Evolutionary conservation across 2,797 vertebrate species (phyloP).

Genomic region (Chelidonichthys spinosus): DNA sequence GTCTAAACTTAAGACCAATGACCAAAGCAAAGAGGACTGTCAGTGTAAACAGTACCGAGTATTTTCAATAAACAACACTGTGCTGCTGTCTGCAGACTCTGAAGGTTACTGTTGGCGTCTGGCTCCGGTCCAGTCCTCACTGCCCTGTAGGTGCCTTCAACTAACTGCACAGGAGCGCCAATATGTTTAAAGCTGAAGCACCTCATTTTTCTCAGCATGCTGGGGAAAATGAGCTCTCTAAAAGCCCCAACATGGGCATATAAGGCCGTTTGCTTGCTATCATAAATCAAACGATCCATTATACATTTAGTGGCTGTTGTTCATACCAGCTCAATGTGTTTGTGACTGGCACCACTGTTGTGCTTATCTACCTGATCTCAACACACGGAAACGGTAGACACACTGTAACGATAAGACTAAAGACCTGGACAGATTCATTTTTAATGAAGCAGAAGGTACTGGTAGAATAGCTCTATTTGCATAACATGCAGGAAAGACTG

Average conservation of each 20-base stretch:
- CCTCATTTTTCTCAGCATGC: slow-evolving; percentile 53
- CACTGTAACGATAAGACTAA: slow-evolving; percentile 25
- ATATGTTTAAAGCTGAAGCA: slow-evolving; percentile 55
- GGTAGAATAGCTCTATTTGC: slow-evolving; percentile 22
- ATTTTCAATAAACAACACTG: slow-evolving; percentile 17
- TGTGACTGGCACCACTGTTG: slow-evolving; percentile 18
- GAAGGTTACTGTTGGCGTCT: slow-evolving; percentile 51
- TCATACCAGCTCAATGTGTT: slow-evolving; percentile 21
- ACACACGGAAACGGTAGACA: slow-evolving; percentile 10
- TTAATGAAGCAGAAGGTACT: slow-evolving; percentile 6
- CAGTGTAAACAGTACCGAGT: slow-evolving; percentile 5
- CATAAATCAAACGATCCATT: slow-evolving; percentile 62
- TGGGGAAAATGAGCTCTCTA: slow-evolving; percentile 48
- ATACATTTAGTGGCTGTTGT: slow-evolving; percentile 30
- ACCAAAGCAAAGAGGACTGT: slow-evolving; percentile 16
- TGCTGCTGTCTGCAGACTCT: slow-evolving; percentile 24
- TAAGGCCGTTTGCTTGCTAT: slow-evolving; percentile 59
- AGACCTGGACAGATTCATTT: slow-evolving; percentile 19
- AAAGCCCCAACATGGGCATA: slow-evolving; percentile 35
- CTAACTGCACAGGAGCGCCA: slow-evolving; percentile 41
- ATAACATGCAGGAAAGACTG: not conserved
- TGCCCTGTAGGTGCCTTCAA: slow-evolving; percentile 54
- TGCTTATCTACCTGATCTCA: slow-evolving; percentile 34
- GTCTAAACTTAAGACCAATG: too few species aligned
- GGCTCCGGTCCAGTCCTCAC: slow-evolving; percentile 45